These are phyloP conservation scores for Notothenia coriiceps DNA, from an alignment of 2,113 vertebrate species.

Conservation along the genomic window DNA sequence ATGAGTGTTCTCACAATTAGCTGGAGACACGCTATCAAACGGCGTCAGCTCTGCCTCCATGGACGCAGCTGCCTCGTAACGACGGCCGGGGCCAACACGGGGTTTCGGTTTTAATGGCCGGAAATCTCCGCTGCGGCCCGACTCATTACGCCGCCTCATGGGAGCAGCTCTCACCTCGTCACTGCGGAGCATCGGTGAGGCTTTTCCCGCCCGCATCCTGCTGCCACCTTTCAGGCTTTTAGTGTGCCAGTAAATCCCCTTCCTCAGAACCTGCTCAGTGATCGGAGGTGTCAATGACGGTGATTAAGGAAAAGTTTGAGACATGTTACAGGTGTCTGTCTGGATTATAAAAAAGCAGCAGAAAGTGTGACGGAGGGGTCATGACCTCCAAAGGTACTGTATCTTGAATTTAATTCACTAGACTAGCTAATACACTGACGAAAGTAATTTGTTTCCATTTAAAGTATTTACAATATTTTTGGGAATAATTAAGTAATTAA, in stretches of 20 bases:
- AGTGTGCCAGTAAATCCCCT: slow-evolving; percentile 65
- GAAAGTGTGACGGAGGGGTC: neutral
- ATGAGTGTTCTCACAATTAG: slow-evolving; percentile 84
- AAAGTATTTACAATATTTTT: neutral
- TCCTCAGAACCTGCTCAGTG: slow-evolving; percentile 43
- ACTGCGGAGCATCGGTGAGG: slow-evolving; percentile 9
- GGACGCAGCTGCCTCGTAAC: slow-evolving; percentile 78
- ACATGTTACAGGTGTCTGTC: slow-evolving; percentile 13
- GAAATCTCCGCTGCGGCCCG: slow-evolving; percentile 62
- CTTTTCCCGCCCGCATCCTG: slow-evolving; percentile 28
- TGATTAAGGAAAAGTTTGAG: slow-evolving; percentile 25
- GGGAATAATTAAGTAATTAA: too few relatives aligned
- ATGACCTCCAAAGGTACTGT: neutral
- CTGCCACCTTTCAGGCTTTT: slow-evolving; percentile 69
- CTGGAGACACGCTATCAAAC: slow-evolving; percentile 73
- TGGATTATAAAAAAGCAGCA: slow-evolving; percentile 6
- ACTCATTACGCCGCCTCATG: slow-evolving; percentile 72
- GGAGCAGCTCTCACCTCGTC: slow-evolving; percentile 64
- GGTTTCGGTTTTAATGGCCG: slow-evolving; percentile 79
- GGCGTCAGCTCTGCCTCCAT: slow-evolving; percentile 73
- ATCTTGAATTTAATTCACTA: neutral
- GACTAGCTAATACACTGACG: neutral
- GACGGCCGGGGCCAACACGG: slow-evolving; percentile 42
- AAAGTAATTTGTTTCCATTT: neutral
- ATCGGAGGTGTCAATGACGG: slow-evolving; percentile 50